Evolutionary conservation across 2,797 vertebrate species (phyloP), one percentile per base, ranked within the genome.

Genomic region (Amphiprion clarkii): DNA sequence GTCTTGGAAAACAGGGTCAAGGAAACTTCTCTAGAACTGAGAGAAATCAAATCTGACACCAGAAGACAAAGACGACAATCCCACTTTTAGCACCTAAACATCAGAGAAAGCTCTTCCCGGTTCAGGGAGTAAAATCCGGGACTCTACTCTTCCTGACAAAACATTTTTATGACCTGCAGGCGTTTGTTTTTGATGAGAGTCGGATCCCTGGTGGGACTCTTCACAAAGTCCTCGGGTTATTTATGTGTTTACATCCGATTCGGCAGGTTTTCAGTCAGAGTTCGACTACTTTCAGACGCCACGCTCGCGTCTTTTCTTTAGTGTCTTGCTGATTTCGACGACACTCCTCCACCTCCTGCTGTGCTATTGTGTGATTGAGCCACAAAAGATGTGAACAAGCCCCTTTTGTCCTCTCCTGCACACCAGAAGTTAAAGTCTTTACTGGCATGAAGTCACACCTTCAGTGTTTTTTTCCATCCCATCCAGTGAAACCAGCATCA

Each of bases 331-430:
- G 73, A 40, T 71, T 71, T 52, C 53, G 10, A 42, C 57, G 55
- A 39, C 57, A 21, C 29, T 6, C 13, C 13, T 69, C 48, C 40
- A 31, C 53, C 78, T 68, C 79, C 74, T 0, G 0, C 4, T 17
- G 77, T 49, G 83, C 51, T 48, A 70, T 89, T 90, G 83, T 91
- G 57, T 14, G 21, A 75, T 5, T 70, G 72, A 78, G 61, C 74
- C 74, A 58, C 51, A 79, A 80, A 83, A 40, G 61, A 60, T 40
- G 36, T 64, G 48, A 54, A 69, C 31, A 12, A 3, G 0, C 3
- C 13, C 14, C 8, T 52, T n/a, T 33, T 60, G 66, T 55, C 16
- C 29, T 27, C 10, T 21, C 14, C 12, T 19, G 17, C 16, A 58
- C 56, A 3, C 36, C 0, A 2, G 58, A 27, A 23, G 19, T 49